Conservation (phyloP, 2,797 vertebrate species). For the Staurois parvus region DNA sequence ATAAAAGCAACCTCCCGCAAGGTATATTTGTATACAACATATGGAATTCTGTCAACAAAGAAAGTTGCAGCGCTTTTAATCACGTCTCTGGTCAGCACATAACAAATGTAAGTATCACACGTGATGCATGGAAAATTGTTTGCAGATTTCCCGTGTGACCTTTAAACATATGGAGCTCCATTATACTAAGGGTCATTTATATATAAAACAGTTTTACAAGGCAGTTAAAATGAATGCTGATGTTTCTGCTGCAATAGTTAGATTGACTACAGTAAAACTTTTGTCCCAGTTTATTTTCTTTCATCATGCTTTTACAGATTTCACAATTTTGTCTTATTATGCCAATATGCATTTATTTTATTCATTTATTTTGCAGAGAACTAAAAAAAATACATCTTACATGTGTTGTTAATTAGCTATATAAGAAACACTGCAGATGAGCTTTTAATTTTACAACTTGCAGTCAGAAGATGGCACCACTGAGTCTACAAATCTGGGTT, state of each 20-base stretch:
- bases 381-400: too few species aligned
- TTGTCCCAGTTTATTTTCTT: too few species aligned
- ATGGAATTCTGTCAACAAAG: slow-evolving; percentile 46
- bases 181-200: slow-evolving; percentile 8
- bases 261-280: background rate
- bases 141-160: slow-evolving; percentile 50
- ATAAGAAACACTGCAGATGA: too few species aligned
- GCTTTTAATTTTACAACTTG: too few species aligned
- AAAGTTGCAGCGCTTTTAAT: slow-evolving; percentile 28
- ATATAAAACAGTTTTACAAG: background rate
- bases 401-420: too few species aligned
- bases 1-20: slow-evolving; percentile 29
- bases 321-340: too few species aligned
- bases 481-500: too few species aligned
- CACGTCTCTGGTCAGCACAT: slow-evolving; percentile 31
- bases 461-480: too few species aligned
- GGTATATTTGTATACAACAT: slow-evolving; percentile 45
- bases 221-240: background rate
- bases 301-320: too few species aligned
- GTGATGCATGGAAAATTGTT: slow-evolving; percentile 47
- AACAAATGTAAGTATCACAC: slow-evolving; percentile 45
- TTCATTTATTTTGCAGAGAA: too few species aligned
- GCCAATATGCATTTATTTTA: too few species aligned
- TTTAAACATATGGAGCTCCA: slow-evolving; percentile 32
- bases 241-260: background rate